Base-by-base conservation (phyloP, 53 echinoderm and acorn worm genomes). In the Luidia sarsii region DNA sequence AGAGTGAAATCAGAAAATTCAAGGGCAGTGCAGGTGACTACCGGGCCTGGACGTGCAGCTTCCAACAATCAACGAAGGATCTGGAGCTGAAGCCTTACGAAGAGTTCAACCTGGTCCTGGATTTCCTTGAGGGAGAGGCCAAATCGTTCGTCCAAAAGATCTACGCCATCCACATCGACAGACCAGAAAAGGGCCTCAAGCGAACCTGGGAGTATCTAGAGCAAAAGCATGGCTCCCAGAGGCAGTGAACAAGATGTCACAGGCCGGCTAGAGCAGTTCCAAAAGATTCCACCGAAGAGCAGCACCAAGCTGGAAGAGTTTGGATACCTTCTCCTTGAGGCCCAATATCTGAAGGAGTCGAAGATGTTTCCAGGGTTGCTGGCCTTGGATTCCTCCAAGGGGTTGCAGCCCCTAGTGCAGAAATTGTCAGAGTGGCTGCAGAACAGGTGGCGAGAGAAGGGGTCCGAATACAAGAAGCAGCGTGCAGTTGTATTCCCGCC, bases 291-390 rank as follows among this genome's bases (percentile, higher is more conserved):
- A n/a, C 27, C 72, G 8, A 83, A 33, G 41, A 79, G 67, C 49
- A 65, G 77, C 67, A 28, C 33, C 14, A 88, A 83, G 61, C 64
- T 89, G 0, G 84, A 84, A 39, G 50, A 89, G 70, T 89, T 77
- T 89, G 89, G 84, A 14, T 75, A 84, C 57, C 57, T 89, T 9
- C 64, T 89, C 57, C 48, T 89, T 37, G 84, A 89, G 60, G 68
- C 56, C 18, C 57, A 79, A 41, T 89, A 89, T 66, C 35, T 68
- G 10, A 89, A 89, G 48, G 84, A 89, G 57, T 68, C 39, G 4
- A 49, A 75, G 27, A 19, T 50, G 20, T 84, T 27, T 39, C 84
- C 80, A 35, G 89, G 84, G 16, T 70, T 79, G 19, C 45, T 89
- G 25, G 83, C 67, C 37, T 79, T 84, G 25, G 89, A 89, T 43